These are phyloP conservation scores for Lacanobia wlatinum DNA, from an alignment of 2,888 invertebrate species.

Conservation along the genomic window DNA sequence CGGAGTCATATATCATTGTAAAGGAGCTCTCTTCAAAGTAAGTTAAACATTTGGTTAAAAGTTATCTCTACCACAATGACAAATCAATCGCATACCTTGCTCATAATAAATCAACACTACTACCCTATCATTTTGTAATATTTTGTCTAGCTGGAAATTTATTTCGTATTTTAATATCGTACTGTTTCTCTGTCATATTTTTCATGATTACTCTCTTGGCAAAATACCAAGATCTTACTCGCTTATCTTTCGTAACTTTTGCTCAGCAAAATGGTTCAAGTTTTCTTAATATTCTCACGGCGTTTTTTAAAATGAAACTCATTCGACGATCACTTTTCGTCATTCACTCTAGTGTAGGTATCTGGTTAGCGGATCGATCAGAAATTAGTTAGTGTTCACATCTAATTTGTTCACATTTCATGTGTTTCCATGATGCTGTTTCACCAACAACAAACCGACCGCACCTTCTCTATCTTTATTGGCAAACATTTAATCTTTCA, in stretches of 20 bases:
- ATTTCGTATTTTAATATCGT: conserved; percentile 84
- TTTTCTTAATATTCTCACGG: conserved; percentile 69
- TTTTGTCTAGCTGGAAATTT: conserved; percentile 78
- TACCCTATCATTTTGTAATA: conserved; percentile 62
- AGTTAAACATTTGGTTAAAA: conserved; percentile 67
- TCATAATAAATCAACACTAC: conserved; percentile 60
- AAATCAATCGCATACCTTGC: conserved; percentile 59
- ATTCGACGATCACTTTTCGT: conserved; percentile 28
- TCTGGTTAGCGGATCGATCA: background rate
- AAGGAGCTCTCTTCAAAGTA: conserved; percentile 85
- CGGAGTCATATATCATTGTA: conserved; percentile 89
- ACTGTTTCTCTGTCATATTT: conserved; percentile 84
- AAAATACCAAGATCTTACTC: conserved; percentile 85
- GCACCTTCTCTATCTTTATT: background rate
- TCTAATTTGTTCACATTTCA: background rate
- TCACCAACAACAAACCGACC: background rate
- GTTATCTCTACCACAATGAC: conserved; percentile 60
- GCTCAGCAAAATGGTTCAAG: conserved; percentile 76
- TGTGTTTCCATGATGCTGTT: background rate
- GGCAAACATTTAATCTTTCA: conserved; percentile 6
- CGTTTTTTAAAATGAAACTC: conserved; percentile 58
- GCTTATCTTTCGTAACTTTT: conserved; percentile 86
- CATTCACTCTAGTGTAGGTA: conserved; percentile 8
- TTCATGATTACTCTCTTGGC: conserved; percentile 88
- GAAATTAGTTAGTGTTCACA: background rate